These are phyloP conservation scores for Helleia helle DNA, from an alignment of 2,888 invertebrate genomes.

Conservation along the genomic window DNA sequence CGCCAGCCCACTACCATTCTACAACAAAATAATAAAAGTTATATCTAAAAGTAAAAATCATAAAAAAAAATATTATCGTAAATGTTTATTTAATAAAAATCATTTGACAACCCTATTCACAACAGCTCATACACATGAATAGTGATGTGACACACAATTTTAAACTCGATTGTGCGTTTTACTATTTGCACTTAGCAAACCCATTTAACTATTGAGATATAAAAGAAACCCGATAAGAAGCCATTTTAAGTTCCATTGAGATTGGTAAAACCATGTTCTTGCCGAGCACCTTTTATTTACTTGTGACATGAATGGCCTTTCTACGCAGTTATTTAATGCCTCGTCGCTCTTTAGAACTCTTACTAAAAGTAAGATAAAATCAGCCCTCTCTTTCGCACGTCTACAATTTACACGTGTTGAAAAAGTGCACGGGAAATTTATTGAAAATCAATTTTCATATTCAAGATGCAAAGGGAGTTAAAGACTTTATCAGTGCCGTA, in stretches of 20 bases:
- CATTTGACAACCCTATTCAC: neutral
- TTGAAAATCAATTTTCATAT: slow-evolving; percentile 12
- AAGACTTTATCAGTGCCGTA: neutral
- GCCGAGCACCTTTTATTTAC: slow-evolving; percentile 25
- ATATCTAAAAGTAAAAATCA: too few species aligned
- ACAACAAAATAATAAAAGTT: too few species aligned
- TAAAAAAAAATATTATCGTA: too few species aligned
- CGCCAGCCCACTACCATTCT: too few species aligned
- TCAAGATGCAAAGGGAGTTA: neutral
- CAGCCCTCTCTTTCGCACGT: slow-evolving; percentile 36
- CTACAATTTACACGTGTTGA: slow-evolving; percentile 25
- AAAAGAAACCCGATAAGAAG: slow-evolving; percentile 9
- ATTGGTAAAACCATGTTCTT: slow-evolving; percentile 12
- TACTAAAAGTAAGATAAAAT: slow-evolving; percentile 40
- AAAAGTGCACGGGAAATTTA: slow-evolving; percentile 21
- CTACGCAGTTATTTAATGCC: slow-evolving; percentile 55
- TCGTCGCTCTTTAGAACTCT: slow-evolving; percentile 44
- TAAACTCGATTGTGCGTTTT: neutral
- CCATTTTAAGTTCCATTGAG: slow-evolving; percentile 9
- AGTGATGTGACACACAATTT: neutral
- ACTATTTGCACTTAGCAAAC: slow-evolving; percentile 12
- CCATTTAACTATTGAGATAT: slow-evolving; percentile 12
- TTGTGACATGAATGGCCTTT: slow-evolving; percentile 40
- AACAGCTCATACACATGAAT: neutral
- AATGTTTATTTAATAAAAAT: too few species aligned